Percentiles rank a stretch among this genome's conserved stretches.
Conservation (phyloP, 2,113 vertebrate species). For the Accipiter cooperii region DNA sequence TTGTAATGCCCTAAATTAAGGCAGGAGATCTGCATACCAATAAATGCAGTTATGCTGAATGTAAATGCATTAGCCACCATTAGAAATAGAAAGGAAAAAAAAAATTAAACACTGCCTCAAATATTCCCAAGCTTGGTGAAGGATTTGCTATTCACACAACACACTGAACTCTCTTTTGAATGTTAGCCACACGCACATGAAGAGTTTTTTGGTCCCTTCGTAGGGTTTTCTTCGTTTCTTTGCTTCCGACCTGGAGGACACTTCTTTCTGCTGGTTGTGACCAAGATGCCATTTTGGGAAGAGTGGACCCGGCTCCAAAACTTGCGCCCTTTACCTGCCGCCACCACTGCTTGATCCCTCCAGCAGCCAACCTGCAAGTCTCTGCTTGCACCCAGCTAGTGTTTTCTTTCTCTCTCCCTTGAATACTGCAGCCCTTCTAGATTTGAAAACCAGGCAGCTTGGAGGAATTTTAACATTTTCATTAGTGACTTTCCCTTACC, state of each 20-base stretch:
- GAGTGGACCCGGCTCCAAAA: neutral
- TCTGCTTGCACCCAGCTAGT: neutral
- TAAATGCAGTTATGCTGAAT: neutral
- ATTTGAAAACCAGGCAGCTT: neutral
- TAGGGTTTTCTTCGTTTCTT: neutral
- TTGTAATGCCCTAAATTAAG: neutral
- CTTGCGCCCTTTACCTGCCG: neutral
- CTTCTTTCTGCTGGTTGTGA: neutral
- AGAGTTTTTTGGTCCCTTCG: neutral
- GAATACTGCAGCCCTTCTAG: neutral
- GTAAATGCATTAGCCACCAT: neutral
- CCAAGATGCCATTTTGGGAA: neutral
- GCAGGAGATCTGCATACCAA: neutral
- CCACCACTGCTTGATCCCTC: neutral
- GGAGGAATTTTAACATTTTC: neutral
- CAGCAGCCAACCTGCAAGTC: neutral
- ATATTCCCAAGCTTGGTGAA: neutral
- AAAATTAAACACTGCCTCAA: neutral
- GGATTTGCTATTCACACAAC: neutral
- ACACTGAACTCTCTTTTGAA: neutral
- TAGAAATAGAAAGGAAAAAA: neutral
- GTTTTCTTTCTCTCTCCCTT: neutral
- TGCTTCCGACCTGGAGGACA: neutral
- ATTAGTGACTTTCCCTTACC: neutral
- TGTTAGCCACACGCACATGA: rapidly evolving